Percentiles rank a stretch among this genome's conserved stretches.
phyloP scores from a whole-genome alignment of 2,797 vertebrate species.

The Neosilurus hyrtlii region DNA sequence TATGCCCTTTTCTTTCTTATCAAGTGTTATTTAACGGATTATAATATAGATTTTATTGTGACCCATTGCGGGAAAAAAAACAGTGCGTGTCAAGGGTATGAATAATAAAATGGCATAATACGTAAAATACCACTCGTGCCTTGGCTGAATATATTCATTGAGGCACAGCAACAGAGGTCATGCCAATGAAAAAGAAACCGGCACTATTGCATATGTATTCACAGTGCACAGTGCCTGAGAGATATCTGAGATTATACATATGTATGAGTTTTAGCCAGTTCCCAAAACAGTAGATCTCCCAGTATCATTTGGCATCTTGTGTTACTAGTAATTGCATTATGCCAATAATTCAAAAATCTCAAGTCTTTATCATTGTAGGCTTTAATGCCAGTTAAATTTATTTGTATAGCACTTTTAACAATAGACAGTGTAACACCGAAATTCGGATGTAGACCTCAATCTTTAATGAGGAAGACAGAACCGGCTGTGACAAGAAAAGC shows the following conservation, averaged over 20 bases:
- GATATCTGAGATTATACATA: conserved; percentile 17
- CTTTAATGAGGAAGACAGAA: conserved; percentile 9
- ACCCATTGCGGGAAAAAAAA: not conserved
- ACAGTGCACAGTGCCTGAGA: not conserved
- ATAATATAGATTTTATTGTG: not conserved
- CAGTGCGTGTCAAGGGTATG: conserved; percentile 3
- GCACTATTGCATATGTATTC: conserved; percentile 20
- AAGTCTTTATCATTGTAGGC: not conserved
- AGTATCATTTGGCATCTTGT: not conserved
- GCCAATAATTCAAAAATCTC: not conserved
- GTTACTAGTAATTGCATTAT: not conserved
- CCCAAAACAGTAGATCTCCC: not conserved
- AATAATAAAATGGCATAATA: conserved; percentile 31
- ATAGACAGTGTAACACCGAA: not conserved
- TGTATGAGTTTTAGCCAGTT: conserved; percentile 24
- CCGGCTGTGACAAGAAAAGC: not conserved
- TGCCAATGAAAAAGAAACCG: conserved; percentile 31
- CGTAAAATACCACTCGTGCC: conserved; percentile 7
- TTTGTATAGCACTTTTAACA: not conserved
- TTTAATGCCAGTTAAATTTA: not conserved
- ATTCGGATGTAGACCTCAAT: conserved; percentile 4
- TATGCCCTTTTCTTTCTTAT: not conserved
- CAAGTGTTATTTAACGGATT: not conserved
- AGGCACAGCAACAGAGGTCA: conserved; percentile 16
- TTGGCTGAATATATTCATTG: conserved; percentile 32